Conservation (phyloP, 2,888 invertebrate species). For the Philereme vetulata region DNA sequence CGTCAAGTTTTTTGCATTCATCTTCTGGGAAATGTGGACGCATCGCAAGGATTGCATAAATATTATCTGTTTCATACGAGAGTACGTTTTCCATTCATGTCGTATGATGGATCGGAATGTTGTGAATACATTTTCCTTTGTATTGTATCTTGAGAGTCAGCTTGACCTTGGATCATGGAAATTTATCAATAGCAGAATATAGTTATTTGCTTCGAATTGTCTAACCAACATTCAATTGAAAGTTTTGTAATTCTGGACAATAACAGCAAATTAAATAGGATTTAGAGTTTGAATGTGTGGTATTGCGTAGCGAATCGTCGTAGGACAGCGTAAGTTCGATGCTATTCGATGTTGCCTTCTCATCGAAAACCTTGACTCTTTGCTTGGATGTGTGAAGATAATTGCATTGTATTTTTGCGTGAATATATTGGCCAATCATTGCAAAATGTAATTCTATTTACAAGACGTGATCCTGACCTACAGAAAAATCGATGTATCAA, state of each 20-base stretch:
- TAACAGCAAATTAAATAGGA: slow-evolving; percentile 64
- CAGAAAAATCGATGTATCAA: slow-evolving; percentile 1
- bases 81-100: slow-evolving; percentile 8
- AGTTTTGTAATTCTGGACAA: slow-evolving; percentile 44
- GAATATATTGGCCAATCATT: slow-evolving; percentile 31
- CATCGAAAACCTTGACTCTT: slow-evolving; percentile 58
- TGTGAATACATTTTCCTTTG: slow-evolving; percentile 1
- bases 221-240: slow-evolving; percentile 26
- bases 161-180: slow-evolving; percentile 45
- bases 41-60: slow-evolving; percentile 5
- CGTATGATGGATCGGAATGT: slow-evolving; percentile 9
- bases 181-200: slow-evolving; percentile 41
- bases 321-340: slow-evolving; percentile 26
- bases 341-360: slow-evolving; percentile 40
- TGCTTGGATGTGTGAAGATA: slow-evolving; percentile 24
- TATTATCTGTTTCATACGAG: slow-evolving; percentile 4
- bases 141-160: not conserved
- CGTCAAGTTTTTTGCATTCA: not conserved
- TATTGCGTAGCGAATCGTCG: slow-evolving; percentile 55
- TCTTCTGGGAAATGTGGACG: slow-evolving; percentile 2
- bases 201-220: slow-evolving; percentile 25
- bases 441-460: slow-evolving; percentile 16
- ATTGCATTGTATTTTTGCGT: slow-evolving; percentile 34
- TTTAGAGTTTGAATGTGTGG: slow-evolving; percentile 49
- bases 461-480: slow-evolving; percentile 25